Percentiles rank a stretch among this genome's conserved stretches.
These are phyloP conservation scores for Adelosebastes latens DNA, from an alignment of 2,797 vertebrate genomes.

Conservation along the genomic window DNA sequence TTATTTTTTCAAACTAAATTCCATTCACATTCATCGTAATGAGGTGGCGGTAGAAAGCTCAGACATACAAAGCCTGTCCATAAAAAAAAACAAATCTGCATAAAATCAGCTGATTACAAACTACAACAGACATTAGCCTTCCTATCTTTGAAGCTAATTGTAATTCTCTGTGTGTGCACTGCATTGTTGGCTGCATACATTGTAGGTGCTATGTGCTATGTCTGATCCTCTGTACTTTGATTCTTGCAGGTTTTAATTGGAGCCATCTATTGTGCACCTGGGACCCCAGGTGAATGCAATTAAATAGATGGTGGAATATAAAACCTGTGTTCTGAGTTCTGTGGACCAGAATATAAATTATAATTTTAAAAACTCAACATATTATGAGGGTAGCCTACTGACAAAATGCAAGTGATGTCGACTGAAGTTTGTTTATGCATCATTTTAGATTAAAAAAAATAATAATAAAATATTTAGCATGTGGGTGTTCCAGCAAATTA, in stretches of 20 bases:
- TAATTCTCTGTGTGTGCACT: background rate
- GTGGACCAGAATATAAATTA: background rate
- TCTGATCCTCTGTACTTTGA: background rate
- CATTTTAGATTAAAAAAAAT: constrained; percentile 1
- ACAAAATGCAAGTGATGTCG: background rate
- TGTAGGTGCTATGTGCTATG: background rate
- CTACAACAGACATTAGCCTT: background rate
- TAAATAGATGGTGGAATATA: background rate
- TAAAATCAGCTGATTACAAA: constrained; percentile 1
- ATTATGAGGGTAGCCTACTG: background rate
- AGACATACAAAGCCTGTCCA: background rate
- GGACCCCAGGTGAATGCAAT: constrained; percentile 10
- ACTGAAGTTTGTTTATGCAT: background rate
- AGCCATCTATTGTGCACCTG: constrained; percentile 18
- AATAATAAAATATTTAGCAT: constrained; percentile 4
- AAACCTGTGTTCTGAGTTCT: background rate
- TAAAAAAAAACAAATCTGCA: background rate
- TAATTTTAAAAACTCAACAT: background rate
- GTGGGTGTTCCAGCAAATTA: constrained; percentile 19
- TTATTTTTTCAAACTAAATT: background rate
- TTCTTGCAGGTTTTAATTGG: constrained; percentile 28
- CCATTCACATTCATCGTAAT: background rate
- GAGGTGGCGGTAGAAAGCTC: background rate
- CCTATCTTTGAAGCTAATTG: background rate
- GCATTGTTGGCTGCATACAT: background rate